These are phyloP conservation scores for Ostrea denselamellosa DNA, from an alignment of 1,140 invertebrate genomes.

Conservation along the genomic window DNA sequence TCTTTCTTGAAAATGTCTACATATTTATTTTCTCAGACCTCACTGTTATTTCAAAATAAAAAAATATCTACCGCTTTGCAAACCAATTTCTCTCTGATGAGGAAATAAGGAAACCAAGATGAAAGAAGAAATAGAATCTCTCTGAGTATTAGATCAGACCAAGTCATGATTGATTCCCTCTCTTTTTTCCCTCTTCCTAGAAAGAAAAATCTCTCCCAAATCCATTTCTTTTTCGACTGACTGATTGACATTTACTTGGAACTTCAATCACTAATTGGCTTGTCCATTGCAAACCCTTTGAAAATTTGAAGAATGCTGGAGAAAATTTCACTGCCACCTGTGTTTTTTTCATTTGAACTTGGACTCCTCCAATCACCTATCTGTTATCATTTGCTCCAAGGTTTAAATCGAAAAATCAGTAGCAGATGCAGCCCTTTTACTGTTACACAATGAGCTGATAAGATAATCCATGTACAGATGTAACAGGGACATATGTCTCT, in stretches of 20 bases:
- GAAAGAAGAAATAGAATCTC: neutral
- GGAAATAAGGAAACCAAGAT: constrained; percentile 22
- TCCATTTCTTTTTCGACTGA: neutral
- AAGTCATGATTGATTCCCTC: constrained; percentile 8
- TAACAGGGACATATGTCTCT: no score
- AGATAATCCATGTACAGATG: neutral
- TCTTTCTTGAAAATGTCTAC: constrained; percentile 25
- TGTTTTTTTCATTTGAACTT: constrained; percentile 27
- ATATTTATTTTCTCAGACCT: constrained; percentile 19
- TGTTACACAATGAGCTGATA: constrained; percentile 19
- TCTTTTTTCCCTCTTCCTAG: neutral
- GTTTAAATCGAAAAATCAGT: constrained; percentile 31
- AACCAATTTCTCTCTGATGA: neutral
- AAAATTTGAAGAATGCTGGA: constrained; percentile 14
- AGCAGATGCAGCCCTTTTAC: constrained; percentile 21
- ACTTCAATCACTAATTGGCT: constrained; percentile 17
- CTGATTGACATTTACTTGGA: neutral
- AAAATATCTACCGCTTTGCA: constrained; percentile 17
- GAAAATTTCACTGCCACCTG: constrained; percentile 8
- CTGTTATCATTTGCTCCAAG: neutral
- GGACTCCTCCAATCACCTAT: neutral
- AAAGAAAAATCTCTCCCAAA: constrained; percentile 8
- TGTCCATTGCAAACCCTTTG: constrained; percentile 31
- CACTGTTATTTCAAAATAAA: constrained; percentile 24
- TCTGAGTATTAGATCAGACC: constrained; percentile 11